Base-by-base conservation (phyloP, 2,797 vertebrate species). In the Buphagus erythrorhynchus region DNA sequence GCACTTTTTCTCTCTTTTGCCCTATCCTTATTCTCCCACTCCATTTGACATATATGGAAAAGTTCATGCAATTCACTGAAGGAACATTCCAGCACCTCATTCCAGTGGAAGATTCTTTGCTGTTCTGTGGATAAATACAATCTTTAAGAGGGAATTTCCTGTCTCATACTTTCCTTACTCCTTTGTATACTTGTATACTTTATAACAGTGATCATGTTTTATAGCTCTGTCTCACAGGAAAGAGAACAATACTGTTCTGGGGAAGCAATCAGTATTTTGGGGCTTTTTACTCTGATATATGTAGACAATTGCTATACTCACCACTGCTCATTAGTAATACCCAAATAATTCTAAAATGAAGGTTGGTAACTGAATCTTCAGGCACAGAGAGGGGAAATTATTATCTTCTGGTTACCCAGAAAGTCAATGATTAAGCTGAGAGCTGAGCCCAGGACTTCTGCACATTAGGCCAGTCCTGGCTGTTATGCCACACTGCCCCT, bases 381-480 rank as follows among this genome's bases (percentile, higher is more conserved):
- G 91, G 59, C 68, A 93, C 24, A 66, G 72, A 71, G 51, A 58
- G n/a, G 31, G 45, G 45, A 93, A 95, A 94, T 89, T 57, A 94
- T 73, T 92, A 85, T 84, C 92, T 93, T 69, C 73, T 89, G 49
- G 80, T 92, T 90, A 89, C 35, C 38, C 68, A 89, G 84, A 91
- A 91, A 82, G 81, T 96, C 96, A 96, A 94, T 94, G 84, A 94
- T 94, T 96, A 94, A 97, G 87, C 72, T 62, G 68, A 74, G 81
- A 94, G 90, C 81, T 91, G 75, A 92, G 94, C 91, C 62, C 36
- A 17, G 61, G 89, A 75, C 84, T 95, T 89, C 58, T 90, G 72
- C 69, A 71, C 61, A 90, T 93, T 77, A 96, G 92, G 84, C 67
- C 84, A 80, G 92, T 95, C 72, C 80, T 89, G 68, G 72, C 85